A percentile compares a stretch with the other conserved stretches of the same genome.
phyloP scores from a whole-genome alignment of 2,797 vertebrate species.

The Euthynnus affinis region DNA sequence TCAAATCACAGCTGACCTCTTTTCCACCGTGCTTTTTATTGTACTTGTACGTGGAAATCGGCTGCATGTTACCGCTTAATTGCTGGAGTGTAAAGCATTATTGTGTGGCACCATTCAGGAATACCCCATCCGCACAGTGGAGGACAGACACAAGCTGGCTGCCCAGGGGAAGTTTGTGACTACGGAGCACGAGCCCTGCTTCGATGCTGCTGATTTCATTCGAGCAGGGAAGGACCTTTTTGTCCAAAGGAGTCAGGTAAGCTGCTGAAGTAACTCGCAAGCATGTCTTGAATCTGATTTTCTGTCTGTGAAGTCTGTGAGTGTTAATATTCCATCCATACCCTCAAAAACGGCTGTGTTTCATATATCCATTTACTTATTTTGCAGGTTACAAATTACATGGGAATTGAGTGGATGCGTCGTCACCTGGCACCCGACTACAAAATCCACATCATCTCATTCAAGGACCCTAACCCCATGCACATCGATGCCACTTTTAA shows the following conservation, averaged over 20 bases:
- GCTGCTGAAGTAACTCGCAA: background rate
- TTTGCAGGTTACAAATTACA: constrained; percentile 94
- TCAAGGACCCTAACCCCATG: constrained; percentile 98
- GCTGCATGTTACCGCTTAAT: background rate
- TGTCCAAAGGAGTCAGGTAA: constrained; percentile 97
- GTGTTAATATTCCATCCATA: background rate
- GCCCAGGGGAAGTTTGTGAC: constrained; percentile 98
- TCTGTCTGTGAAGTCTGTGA: background rate
- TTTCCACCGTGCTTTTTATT: constrained; percentile 1
- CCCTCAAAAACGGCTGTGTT: background rate
- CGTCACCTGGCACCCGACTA: constrained; percentile 96
- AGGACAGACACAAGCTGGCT: constrained; percentile 96
- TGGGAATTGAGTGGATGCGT: constrained; percentile 99
- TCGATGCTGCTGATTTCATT: constrained; percentile 99
- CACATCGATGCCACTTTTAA: constrained; percentile 99
- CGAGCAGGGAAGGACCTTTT: constrained; percentile 97
- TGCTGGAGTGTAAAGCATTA: background rate
- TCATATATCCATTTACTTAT: background rate
- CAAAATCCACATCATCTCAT: constrained; percentile 94
- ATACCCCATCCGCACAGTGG: constrained; percentile 94
- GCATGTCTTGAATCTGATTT: background rate
- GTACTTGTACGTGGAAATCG: background rate
- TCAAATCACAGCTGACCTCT: constrained; percentile 14
- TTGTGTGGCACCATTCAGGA: constrained; percentile 81
- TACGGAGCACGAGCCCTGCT: constrained; percentile 97